These are phyloP conservation scores for Limnephilus marmoratus DNA, from an alignment of 2,888 invertebrate genomes.

Conservation along the genomic window DNA sequence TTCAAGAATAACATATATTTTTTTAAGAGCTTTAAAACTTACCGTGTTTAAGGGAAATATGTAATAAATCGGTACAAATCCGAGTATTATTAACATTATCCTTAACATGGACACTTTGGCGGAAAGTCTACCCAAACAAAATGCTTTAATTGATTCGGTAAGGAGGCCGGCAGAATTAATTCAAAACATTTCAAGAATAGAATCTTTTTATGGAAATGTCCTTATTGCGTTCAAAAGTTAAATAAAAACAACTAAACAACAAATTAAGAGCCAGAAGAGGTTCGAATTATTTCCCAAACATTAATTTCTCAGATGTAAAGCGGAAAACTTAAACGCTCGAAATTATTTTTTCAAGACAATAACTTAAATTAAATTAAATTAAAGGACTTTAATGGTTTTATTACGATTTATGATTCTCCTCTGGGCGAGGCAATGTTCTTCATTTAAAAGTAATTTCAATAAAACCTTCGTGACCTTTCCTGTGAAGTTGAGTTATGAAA, in stretches of 20 bases:
- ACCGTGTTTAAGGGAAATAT: too few species aligned
- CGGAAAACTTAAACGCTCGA: constrained; percentile 9
- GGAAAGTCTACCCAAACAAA: neutral
- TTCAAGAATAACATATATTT: too few species aligned
- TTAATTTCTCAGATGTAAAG: constrained; percentile 35
- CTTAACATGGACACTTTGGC: neutral
- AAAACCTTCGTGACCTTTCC: constrained; percentile 41
- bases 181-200: neutral
- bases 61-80: too few species aligned
- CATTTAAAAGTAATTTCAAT: constrained; percentile 53
- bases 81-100: too few species aligned
- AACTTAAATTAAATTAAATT: constrained; percentile 42
- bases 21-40: too few species aligned
- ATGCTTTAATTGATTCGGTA: neutral
- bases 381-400: constrained; percentile 50
- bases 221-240: neutral
- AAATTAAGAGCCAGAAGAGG: neutral
- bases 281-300: neutral
- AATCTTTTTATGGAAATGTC: neutral
- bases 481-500: constrained; percentile 34
- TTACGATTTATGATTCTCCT: constrained; percentile 51
- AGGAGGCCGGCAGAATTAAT: neutral
- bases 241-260: neutral
- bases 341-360: constrained; percentile 42
- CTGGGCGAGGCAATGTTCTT: constrained; percentile 38